Percentiles rank a stretch among this genome's conserved stretches.
phyloP scores from a whole-genome alignment of 2,888 invertebrate species.

The Alcis repandata region DNA sequence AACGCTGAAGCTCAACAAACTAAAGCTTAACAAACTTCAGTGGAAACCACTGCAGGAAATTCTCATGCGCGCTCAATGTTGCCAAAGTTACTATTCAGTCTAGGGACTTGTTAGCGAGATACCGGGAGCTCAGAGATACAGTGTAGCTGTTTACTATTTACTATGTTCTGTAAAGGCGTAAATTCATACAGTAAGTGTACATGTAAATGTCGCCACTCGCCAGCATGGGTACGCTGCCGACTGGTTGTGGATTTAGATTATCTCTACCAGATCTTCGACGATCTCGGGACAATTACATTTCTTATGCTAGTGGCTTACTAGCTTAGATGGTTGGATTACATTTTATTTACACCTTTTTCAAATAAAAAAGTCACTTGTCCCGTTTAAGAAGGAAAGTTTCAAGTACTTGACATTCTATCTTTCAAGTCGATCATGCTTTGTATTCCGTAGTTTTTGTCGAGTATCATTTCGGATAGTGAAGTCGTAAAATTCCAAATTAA shows the following conservation, averaged over 20 bases:
- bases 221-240: too few species aligned
- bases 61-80: not conserved
- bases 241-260: too few species aligned
- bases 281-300: not conserved
- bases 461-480: constrained; percentile 51
- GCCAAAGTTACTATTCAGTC: too few species aligned
- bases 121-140: too few species aligned
- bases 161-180: too few species aligned
- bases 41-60: not conserved
- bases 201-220: too few species aligned
- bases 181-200: too few species aligned
- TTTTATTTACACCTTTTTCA: not conserved
- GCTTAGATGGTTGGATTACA: too few species aligned
- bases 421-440: constrained; percentile 16
- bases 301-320: too few species aligned
- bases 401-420: not conserved
- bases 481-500: constrained; percentile 56
- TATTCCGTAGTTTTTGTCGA: constrained; percentile 42
- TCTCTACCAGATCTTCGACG: too few species aligned
- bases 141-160: too few species aligned
- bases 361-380: not conserved
- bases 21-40: not conserved
- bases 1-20: not conserved
- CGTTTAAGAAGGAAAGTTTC: not conserved
- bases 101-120: too few species aligned